These are phyloP conservation scores for Labrus mixtus DNA, from an alignment of 2,113 vertebrate species.

Conservation along the genomic window DNA sequence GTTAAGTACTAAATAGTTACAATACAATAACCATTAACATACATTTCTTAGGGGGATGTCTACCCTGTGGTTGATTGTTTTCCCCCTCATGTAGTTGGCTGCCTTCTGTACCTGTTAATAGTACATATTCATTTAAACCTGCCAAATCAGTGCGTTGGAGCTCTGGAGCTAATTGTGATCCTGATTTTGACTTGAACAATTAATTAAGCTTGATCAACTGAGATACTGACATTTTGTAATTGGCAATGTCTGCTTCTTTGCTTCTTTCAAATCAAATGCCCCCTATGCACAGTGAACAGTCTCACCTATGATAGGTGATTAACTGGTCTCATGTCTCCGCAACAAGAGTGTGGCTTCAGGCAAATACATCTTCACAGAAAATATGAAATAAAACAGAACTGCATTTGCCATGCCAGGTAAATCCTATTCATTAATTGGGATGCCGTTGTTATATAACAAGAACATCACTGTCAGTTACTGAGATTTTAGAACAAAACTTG, in stretches of 20 bases:
- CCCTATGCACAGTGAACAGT: conserved; percentile 41
- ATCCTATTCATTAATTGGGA: not conserved
- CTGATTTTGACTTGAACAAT: conserved; percentile 53
- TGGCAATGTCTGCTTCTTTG: conserved; percentile 17
- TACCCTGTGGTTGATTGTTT: not conserved
- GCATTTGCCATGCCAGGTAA: not conserved
- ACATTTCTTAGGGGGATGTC: not conserved
- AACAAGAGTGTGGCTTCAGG: conserved; percentile 33
- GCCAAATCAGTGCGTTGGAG: not conserved
- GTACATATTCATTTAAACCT: not conserved
- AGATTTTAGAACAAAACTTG: no score
- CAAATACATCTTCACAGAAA: conserved; percentile 27
- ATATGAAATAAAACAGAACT: not conserved
- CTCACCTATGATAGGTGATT: conserved; percentile 56
- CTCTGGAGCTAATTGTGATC: conserved; percentile 29
- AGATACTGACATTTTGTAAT: conserved; percentile 55
- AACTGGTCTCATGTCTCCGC: conserved; percentile 43
- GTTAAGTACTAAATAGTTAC: not conserved
- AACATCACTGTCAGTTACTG: no score
- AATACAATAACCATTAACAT: not conserved
- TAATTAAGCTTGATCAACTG: conserved; percentile 58
- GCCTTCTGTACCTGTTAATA: conserved; percentile 3
- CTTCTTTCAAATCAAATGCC: conserved; percentile 55
- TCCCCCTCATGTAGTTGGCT: not conserved
- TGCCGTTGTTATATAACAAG: not conserved